Base-by-base conservation (phyloP, 2,797 vertebrate genomes). In the Petrocephalus schoutedeni region DNA sequence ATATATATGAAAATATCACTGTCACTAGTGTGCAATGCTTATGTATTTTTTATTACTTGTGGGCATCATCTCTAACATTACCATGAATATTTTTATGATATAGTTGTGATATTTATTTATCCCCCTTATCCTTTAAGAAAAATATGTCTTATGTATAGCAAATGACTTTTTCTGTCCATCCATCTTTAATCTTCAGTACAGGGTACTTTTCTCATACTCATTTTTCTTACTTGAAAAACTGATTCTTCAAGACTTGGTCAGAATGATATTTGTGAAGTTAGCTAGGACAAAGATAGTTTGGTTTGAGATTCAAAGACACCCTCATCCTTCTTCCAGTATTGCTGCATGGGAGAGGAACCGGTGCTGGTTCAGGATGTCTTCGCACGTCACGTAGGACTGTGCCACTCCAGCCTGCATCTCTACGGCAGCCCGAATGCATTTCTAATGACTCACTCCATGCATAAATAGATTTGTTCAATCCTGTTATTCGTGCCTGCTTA, bases 381-480 rank as follows among this genome's bases (percentile, higher is more conserved):
- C 2, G 8, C 7, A 57, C 28, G 54, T 80, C 71, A 58, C 16
- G 23, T 41, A 36, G 28, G 49, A 58, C 77, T 56, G 16, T 16
- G 8, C 49, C 56, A 56, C 32, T 10, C 36, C 74, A 53, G 57
- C 53, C 53, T 36, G 28, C 28, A 61, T 61, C 59, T 61, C 10
- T 84, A 45, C 45, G 32, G 28, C 57, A 51, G 74, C 74, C 36
- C 59, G 32, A 82, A 61, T 14, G 9, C 58, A 10, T 53, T 5
- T 59, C 32, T 56, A 87, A 87, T 87, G 87, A 87, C 4, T 87
- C 74, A 87, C 80, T 87, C 56, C 54, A 49, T 21, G 16, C 71
- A 51, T 41, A 82, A 74, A 82, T 56, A 82, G 87, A 80, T 82
- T 87, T 82, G 14, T 87, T 59, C 56, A 80, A 87, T 87, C 87